Base-by-base conservation (phyloP, 2,888 invertebrate genomes). In the Pasiphila rectangulata region DNA sequence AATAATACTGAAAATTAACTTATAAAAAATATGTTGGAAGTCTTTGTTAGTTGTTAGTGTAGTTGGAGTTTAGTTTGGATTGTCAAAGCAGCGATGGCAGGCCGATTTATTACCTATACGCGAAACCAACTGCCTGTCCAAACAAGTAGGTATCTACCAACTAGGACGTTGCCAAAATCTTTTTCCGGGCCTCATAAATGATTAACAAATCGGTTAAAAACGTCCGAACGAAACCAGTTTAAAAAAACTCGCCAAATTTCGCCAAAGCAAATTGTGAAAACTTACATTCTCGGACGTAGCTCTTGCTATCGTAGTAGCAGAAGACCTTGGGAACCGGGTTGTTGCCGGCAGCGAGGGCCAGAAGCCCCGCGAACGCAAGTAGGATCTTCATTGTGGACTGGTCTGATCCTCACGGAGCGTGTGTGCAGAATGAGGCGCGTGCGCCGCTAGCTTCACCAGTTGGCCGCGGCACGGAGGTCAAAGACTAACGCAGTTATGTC, bases 231-330 rank as follows among this genome's bases (percentile, higher is more conserved):
- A 60, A 62, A 63, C 56, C 48, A 50, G 53, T 46, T 54, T 34
- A 23, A 32, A 44, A 46, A 13, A 35, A 19, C 15, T 41, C 60
- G 56, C 56, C 50, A 55, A 60, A 77, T 80, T 81, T 51, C 46
- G 72, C 79, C 78, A 59, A n/a, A n/a, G 56, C 51, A 52, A 35
- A 44, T 40, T 46, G 45, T 49, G 34, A 49, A 36, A 42, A 88
- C 90, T 90, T 83, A 94, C 94, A 93, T 86, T 91, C 89, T 69
- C 94, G 90, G 65, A 90, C 89, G 73, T 90, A 91, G 57, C 94
- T 91, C 72, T 90, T 91, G 77, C 92, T 92, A 76, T 94, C 92
- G 81, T 93, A 94, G 75, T 92, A 94, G 72, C 94, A 94, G 64
- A 94, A 83, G 35, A 94, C 91, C 82, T 93, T 94, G 66, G 89